Conservation (phyloP, 2,113 vertebrate species). For the Xenus cinereus region DNA sequence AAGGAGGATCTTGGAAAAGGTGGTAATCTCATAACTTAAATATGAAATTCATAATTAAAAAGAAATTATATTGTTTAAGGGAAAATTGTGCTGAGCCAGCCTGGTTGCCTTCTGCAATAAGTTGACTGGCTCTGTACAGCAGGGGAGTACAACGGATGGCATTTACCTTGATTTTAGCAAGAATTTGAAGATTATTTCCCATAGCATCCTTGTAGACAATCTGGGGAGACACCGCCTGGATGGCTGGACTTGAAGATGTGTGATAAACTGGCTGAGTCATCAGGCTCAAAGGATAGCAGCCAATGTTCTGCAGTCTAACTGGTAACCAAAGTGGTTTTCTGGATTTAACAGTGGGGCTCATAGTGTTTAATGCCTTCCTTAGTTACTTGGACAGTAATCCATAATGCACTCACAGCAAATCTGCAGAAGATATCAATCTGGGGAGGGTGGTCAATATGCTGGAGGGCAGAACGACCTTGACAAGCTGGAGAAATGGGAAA, state of each 20-base stretch:
- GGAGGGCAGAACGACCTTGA: neutral
- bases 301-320: neutral
- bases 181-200: neutral
- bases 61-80: neutral
- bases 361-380: neutral
- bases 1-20: neutral
- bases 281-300: neutral
- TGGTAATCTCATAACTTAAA: neutral
- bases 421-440: neutral
- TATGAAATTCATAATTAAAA: neutral
- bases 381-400: neutral
- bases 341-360: neutral
- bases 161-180: neutral
- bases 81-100: neutral
- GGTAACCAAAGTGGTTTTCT: neutral
- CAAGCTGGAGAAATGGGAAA: neutral
- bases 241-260: neutral
- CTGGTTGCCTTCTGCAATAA: neutral
- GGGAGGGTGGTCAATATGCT: neutral
- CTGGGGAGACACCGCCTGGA: neutral
- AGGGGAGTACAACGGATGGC: neutral
- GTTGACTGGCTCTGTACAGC: neutral
- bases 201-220: neutral
- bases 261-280: neutral
- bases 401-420: neutral